Evolutionary conservation across 2,113 vertebrate genomes (phyloP), one percentile per base, ranked within the genome.

Genomic region (Varanus salvator): DNA sequence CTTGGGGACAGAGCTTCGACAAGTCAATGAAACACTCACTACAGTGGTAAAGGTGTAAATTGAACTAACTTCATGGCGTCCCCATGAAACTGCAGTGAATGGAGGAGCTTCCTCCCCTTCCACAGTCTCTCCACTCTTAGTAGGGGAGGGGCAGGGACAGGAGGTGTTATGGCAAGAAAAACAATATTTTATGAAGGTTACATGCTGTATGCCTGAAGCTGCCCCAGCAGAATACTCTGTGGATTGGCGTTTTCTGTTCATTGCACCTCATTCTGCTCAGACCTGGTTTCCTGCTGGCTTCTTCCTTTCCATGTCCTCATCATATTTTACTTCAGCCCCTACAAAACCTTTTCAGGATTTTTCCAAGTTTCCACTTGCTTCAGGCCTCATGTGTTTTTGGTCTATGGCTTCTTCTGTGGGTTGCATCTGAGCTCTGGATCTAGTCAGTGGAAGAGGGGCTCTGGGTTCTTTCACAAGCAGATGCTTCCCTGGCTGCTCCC

Each of bases 11-110:
- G 3, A 72, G 87, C 48, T 95, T 82, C 90, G 89, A 88, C 91
- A 92, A 93, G 80, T 71, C 87, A 94, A 93, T 87, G 91, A 93
- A 92, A 91, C 0, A 0, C 86, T 84, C 77, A 80, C 25, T 0
- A 80, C 68, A 87, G 90, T 90, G 93, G 94, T 92, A 95, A 96
- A 95, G 94, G 93, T 96, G 94, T 85, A 95, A 95, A 96, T 93
- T 95, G 94, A 95, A 93, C 92, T 48, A 93, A 92, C 93, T 93
- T 94, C 90, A 90, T 94, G 93, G 52, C 15, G 93, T 92, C 92
- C 91, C 94, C 89, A 81, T 90, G 91, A 94, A 95, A 86, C 92
- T 93, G 86, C 85, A 90, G 75, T 85, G 78, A 86, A 91, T 92
- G 91, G 93, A 94, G 93, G 87, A n/a, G 75, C 85, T 93, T 92